Base-by-base conservation (phyloP, 2,113 vertebrate species). In the Otis tarda region DNA sequence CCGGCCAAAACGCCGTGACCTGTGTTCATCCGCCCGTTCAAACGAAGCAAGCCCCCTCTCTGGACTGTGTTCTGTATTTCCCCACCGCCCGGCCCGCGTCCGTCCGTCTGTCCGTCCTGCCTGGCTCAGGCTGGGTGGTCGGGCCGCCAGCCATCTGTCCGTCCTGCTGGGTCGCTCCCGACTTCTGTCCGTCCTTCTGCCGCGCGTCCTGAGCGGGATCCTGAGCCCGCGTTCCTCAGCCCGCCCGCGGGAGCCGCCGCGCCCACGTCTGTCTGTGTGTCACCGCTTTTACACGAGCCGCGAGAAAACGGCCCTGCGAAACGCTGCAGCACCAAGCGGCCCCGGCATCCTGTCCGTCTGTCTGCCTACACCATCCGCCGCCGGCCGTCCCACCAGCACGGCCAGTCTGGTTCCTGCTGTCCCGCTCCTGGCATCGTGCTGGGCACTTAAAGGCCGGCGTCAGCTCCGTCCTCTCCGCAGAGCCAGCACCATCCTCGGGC, bases 101-200 rank as follows among this genome's bases (percentile, higher is more conserved):
- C 4, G 1, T 64, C 91, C n/a, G 64, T 69, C 80, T 49, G 14
- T 49, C 88, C 43, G 6, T 28, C 77, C 91, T 18, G 59, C 52
- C 64, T 2, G 57, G n/a, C 19, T 15, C 68, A 25, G 31, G 52
- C 59, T 41, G 84, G 74, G 4, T 31, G 63, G 27, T 27, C 16
- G 43, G 27, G 16, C 90, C 31, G 0, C 83, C 95, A 23, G 90
- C 77, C 37, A 61, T 52, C 93, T 96, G 39, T 96, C 97, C 63
- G 94, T 84, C 98, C 94, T 95, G 97, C 96, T 96, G 97, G 87
- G 97, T 96, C 95, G 4, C 45, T 60, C 73, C 67, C 82, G 10
- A 1, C 23, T 14, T 43, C 90, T 30, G 49, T 17, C 90, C 3
- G 1, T 57, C 65, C 77, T 63, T 50, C 90, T 68, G 70, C 86